Percentiles rank a stretch among this genome's conserved stretches.
phyloP scores from a whole-genome alignment of 2,113 vertebrate species.

The Geothlypis trichas region DNA sequence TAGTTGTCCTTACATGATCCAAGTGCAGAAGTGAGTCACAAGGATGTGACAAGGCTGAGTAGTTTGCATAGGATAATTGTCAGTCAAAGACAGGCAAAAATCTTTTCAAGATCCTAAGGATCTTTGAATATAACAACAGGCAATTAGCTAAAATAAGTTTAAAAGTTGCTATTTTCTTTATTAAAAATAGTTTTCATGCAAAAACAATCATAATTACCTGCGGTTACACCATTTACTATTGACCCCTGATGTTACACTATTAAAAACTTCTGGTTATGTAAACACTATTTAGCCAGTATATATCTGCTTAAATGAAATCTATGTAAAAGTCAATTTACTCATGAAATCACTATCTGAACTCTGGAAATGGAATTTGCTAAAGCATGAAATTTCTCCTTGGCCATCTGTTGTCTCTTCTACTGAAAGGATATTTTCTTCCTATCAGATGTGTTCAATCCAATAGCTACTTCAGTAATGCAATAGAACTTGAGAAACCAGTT shows the following conservation, averaged over 20 bases:
- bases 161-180: not conserved
- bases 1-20: not conserved
- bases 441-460: not conserved
- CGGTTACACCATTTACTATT: not conserved
- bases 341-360: not conserved
- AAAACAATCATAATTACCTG: not conserved
- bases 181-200: not conserved
- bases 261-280: not conserved
- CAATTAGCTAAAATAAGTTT: not conserved
- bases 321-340: not conserved
- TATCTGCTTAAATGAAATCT: not conserved
- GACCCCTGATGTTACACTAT: not conserved
- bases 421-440: conserved; percentile 2
- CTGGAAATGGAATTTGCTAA: not conserved
- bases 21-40: not conserved
- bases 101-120: not conserved
- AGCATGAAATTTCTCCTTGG: not conserved
- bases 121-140: not conserved
- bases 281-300: not conserved
- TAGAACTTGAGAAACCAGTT: not conserved
- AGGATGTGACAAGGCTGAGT: not conserved
- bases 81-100: not conserved
- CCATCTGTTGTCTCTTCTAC: not conserved
- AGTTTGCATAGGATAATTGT: not conserved
- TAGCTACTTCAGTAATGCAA: not conserved